A percentile compares a stretch with the other conserved stretches of the same genome.
Evolutionary conservation across 2,797 vertebrate genomes (phyloP).

Genomic region (Chiroxiphia lanceolata): DNA sequence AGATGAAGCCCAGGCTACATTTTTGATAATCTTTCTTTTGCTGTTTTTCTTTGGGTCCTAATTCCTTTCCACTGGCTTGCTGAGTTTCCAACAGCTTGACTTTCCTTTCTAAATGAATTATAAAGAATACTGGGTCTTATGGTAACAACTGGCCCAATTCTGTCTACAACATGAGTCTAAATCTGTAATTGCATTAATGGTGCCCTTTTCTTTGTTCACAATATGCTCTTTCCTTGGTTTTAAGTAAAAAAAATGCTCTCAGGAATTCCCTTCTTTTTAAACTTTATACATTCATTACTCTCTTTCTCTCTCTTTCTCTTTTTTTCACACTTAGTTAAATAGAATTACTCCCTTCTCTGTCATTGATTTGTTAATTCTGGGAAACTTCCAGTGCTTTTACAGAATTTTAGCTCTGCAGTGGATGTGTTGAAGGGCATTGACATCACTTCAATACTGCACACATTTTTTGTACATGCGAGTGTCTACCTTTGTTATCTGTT

Average conservation of each 20-base stretch:
- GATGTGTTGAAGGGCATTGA: not conserved
- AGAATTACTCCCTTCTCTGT: not conserved
- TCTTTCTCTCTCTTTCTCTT: not conserved
- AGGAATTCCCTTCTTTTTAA: not conserved
- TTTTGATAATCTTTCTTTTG: not conserved
- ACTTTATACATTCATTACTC: not conserved
- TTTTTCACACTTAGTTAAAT: not conserved
- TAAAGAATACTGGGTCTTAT: slow-evolving; percentile 14
- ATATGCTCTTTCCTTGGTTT: not conserved
- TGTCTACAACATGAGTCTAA: not conserved
- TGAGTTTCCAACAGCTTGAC: not conserved
- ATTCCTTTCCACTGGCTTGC: not conserved
- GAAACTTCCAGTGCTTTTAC: not conserved
- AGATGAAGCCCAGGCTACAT: fast-evolving
- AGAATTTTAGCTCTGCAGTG: not conserved
- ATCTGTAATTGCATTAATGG: slow-evolving; percentile 51
- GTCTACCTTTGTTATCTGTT: not conserved
- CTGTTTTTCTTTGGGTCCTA: not conserved
- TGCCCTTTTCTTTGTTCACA: not conserved
- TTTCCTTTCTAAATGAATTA: slow-evolving; percentile 21
- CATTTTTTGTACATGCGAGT: not conserved
- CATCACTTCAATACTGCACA: not conserved
- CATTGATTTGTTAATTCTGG: not conserved
- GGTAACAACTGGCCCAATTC: slow-evolving; percentile 31
- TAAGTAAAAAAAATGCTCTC: not conserved